Base-by-base conservation (phyloP, 2,888 invertebrate genomes). In the Drosophila neonasuta region DNA sequence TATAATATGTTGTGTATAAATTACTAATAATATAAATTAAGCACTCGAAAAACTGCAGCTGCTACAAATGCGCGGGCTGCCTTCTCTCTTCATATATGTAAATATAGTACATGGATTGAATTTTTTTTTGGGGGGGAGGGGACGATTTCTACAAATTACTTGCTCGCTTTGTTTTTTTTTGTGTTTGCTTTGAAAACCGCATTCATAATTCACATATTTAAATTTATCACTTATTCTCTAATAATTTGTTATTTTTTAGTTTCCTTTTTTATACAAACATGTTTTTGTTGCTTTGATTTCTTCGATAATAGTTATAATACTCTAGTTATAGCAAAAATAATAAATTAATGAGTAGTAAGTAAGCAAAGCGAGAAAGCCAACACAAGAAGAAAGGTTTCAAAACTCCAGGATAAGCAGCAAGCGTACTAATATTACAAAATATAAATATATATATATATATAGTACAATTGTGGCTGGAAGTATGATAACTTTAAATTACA, bases 1-100 rank as follows among this genome's bases (percentile, higher is more conserved):
- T 61, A 49, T 59, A 50, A 32, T 68, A 63, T 71, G 52, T 86
- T 65, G 51, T 80, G 63, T 76, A 86, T 86, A 86, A 87, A 82
- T 82, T 86, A 86, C 75, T 87, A 80, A 64, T 59, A 34, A 61
- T 86, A 77, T 84, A 86, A 86, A 80, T 88, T 82, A 82, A 82
- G 88, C 81, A 87, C 84, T 80, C 81, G 51, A 73, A 72, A 80
- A 74, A 86, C 71, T 77, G 74, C 86, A 77, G 86, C 88, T 86
- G 84, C 75, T 77, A 65, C 64, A 83, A 83, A 86, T 73, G 76
- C 60, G 68, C 39, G 55, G 49, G 59, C 76, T 64, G 75, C 49
- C 32, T 50, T 30, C 42, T 20, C 30, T 57, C 48, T 48, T 24
- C 24, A 24, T 24, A 24, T 24, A 41, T 59, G 48, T 61, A 71